Conservation (phyloP, 2,797 vertebrate species). For the Rhinella marina region DNA sequence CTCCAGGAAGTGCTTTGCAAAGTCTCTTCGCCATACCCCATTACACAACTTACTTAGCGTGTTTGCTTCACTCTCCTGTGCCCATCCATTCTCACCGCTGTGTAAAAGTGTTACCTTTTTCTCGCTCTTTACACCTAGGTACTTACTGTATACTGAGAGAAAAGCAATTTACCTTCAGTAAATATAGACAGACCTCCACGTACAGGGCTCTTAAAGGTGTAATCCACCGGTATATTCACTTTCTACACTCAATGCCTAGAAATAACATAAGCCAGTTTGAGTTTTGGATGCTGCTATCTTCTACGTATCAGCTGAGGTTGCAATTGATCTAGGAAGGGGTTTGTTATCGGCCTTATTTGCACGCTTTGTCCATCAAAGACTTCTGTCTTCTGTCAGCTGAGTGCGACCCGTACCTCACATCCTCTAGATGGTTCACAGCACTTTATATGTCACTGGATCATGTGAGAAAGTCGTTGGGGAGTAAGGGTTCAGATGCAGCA, state of each 20-base stretch:
- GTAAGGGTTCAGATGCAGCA: neutral
- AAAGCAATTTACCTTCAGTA: constrained; percentile 11
- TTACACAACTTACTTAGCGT: neutral
- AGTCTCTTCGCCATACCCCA: neutral
- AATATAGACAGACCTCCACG: neutral
- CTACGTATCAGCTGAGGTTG: neutral
- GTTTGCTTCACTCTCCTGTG: neutral
- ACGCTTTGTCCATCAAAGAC: neutral
- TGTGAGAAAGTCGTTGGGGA: neutral
- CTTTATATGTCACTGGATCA: neutral
- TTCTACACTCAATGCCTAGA: neutral
- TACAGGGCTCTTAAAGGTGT: neutral
- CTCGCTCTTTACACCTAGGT: constrained; percentile 16
- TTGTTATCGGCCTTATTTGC: neutral
- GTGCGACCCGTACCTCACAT: neutral
- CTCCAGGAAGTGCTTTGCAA: neutral
- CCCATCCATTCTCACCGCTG: neutral
- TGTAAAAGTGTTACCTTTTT: constrained; percentile 1
- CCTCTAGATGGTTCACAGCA: neutral
- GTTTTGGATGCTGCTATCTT: neutral
- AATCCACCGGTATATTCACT: neutral
- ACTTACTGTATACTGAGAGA: constrained; percentile 23
- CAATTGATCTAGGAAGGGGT: neutral
- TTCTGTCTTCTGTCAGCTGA: neutral
- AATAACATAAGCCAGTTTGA: neutral